Conservation (phyloP, 2,888 invertebrate genomes). For the Vandiemenella viatica region DNA sequence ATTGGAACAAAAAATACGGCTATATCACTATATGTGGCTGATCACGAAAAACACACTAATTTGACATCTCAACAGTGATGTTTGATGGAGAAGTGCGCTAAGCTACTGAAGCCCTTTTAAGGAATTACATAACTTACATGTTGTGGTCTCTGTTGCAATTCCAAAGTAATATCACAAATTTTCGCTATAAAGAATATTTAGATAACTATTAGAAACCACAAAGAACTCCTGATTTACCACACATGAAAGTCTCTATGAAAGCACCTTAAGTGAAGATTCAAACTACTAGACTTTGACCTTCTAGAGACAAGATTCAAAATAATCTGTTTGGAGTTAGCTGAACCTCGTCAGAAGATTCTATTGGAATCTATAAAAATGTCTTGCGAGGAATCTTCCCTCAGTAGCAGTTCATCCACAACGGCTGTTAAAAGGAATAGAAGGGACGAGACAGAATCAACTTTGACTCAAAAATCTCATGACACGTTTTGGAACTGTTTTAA, state of each 20-base stretch:
- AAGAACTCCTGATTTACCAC: background rate
- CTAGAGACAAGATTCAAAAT: background rate
- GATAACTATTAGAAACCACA: background rate
- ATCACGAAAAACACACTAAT: background rate
- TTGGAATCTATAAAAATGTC: background rate
- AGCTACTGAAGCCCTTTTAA: conserved; percentile 15
- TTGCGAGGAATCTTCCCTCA: background rate
- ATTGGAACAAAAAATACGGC: conserved; percentile 14
- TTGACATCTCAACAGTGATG: conserved; percentile 9
- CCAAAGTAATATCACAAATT: background rate
- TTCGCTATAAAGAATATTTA: background rate
- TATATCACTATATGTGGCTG: background rate
- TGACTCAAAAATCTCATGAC: conserved; percentile 15
- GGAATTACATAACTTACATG: background rate
- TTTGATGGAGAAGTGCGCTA: conserved; percentile 12
- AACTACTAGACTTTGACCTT: background rate
- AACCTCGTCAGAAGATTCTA: background rate
- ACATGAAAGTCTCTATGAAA: background rate
- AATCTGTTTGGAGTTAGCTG: background rate
- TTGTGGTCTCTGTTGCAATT: too few species aligned
- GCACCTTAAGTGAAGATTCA: background rate
- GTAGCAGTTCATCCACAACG: background rate
- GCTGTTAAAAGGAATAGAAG: background rate
- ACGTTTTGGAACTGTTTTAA: conserved; percentile 18
- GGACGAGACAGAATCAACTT: background rate